Percentiles rank a stretch among this genome's conserved stretches.
phyloP scores from a whole-genome alignment of 2,888 invertebrate genomes.

The Cephus nigrinus region DNA sequence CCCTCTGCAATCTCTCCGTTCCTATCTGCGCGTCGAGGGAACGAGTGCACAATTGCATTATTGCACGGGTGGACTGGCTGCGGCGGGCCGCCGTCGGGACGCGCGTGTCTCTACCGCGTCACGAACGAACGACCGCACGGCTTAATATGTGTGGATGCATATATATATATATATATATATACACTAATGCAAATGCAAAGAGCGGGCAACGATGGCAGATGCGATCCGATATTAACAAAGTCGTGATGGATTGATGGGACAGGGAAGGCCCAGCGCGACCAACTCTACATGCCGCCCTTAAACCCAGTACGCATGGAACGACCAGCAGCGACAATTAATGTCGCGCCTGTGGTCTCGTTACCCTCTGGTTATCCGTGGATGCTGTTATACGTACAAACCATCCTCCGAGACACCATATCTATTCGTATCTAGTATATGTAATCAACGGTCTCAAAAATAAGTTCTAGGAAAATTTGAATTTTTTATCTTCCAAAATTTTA shows the following conservation, averaged over 20 bases:
- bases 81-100: not conserved
- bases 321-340: slow-evolving; percentile 23
- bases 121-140: not conserved
- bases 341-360: slow-evolving; percentile 13
- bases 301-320: not conserved
- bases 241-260: slow-evolving; percentile 12
- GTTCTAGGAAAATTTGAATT: too few species aligned
- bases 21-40: slow-evolving; percentile 5
- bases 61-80: slow-evolving; percentile 1
- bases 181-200: not conserved
- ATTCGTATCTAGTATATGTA: too few species aligned
- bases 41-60: slow-evolving; percentile 16
- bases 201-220: slow-evolving; percentile 16
- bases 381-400: too few species aligned
- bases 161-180: not conserved
- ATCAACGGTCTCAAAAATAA: too few species aligned
- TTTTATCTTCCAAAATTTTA: too few species aligned
- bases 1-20: not conserved
- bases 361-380: too few species aligned
- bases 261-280: too few species aligned
- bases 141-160: not conserved
- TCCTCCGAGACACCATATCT: too few species aligned
- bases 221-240: slow-evolving; percentile 22
- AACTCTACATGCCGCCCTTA: slow-evolving; percentile 18
- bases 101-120: not conserved